Evolutionary conservation across 2,888 invertebrate genomes (phyloP), one percentile per base, ranked within the genome.

Genomic region (Trichopoda pennipes): DNA sequence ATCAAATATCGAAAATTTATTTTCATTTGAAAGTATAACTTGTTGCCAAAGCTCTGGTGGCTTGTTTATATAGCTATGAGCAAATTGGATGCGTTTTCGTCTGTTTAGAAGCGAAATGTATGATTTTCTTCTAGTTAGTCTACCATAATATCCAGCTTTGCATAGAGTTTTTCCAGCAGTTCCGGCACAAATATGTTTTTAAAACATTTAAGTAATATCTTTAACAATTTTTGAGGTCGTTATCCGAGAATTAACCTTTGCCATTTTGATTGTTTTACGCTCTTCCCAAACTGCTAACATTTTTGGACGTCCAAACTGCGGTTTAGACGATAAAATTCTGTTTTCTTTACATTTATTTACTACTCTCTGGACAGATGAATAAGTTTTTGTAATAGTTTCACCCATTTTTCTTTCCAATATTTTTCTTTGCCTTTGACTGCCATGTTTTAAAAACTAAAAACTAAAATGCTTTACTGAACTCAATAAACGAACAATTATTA

Each of bases 21-120:
- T 53, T 23, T 23, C 53, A 14, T 53, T 23, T 53, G 53, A 53
- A 23, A 53, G 23, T 21, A 53, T 23, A 3, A 53, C 53, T 12
- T 23, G 53, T 23, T 21, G 21, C 42, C 21, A 60, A 53, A 53
- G 23, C 14, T 53, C 66, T 44, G 74, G 63, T 14, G 28, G 56
- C 56, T 75, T 75, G 32, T 58, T 51, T 64, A 70, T 64, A 49
- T 64, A 72, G 14, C n/a, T 49, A 14, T 42, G 3, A 10, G 60
- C 60, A 42, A 77, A 77, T 56, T 69, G 56, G 55, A 77, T 44
- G 23, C 76, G 56, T 53, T 66, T 58, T 14, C n/a, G 23, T 58
- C 66, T 68, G 51, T 69, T 76, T 2, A 68, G 42, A 23, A 16
- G 8, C n/a, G 53, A 28, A 3, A 28, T 28, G 28, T 3, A 55